Base-by-base conservation (phyloP, 2,113 vertebrate species). In the Abramis brama region DNA sequence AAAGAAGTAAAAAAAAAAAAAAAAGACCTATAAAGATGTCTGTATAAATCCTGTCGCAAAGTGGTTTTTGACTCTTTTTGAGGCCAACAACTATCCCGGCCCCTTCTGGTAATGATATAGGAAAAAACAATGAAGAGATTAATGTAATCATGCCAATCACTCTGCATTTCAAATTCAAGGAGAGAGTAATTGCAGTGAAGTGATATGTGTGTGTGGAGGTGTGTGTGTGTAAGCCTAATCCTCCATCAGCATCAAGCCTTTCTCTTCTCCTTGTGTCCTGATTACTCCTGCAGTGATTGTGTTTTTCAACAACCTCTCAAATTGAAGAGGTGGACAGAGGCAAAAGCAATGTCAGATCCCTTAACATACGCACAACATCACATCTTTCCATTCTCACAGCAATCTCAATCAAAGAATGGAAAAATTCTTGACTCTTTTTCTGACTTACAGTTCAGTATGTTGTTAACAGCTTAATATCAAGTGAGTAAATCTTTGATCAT, bases 101-200 rank as follows among this genome's bases (percentile, higher is more conserved):
- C 60, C 15, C 27, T 8, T 33, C 50, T 10, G 7, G 17, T 21
- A 52, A 57, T 57, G 1, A 11, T 62, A 19, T 27, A 50, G 1
- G 25, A 33, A 30, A 66, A 36, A 68, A 47, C 25, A 15, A 68
- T 45, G 43, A 47, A 47, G 79, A 68, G 27, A 66, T 68, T 36
- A 6, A 30, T 66, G 60, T 33, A 33, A 68, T 66, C 43, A 82
- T 11, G 36, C 52, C 59, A 83, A 60, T 83, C 86, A 82, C 68
- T 36, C 12, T 52, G 81, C 27, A 62, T 84, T 88, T 88, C 50
- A 85, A 11, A 71, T 71, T 64, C 33, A 85, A 45, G 59, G 27
- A 68, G 36, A 36, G 15, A 47, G 21, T 77, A 74, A 78, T 62
- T 85, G 79, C 74, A 19, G 45, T 85, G 62, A 62, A 83, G 36